phyloP scores from a whole-genome alignment of 2,113 vertebrate species.

The Seriola aureovittata region DNA sequence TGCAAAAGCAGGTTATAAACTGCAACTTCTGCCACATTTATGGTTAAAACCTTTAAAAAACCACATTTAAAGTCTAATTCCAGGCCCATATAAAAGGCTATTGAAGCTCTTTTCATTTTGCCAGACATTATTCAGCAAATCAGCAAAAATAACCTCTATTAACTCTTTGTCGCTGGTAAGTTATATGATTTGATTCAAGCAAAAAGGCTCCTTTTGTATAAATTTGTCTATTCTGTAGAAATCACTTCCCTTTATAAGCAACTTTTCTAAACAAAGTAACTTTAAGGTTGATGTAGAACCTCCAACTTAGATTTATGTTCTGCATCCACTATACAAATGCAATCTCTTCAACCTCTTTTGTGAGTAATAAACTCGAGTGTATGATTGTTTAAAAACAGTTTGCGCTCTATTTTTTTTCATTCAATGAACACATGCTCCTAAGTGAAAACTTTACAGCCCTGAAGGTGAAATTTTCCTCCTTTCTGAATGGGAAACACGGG shows the following conservation, averaged over 20 bases:
- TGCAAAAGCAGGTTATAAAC: background rate
- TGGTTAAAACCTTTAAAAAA: background rate
- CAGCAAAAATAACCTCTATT: constrained; percentile 17
- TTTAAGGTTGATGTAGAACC: background rate
- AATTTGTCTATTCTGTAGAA: background rate
- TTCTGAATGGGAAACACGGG: constrained; percentile 76
- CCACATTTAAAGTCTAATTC: background rate
- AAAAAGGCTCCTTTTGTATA: background rate
- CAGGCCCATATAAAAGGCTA: background rate
- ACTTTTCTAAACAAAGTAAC: background rate
- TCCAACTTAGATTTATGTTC: background rate
- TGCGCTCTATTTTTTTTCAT: background rate
- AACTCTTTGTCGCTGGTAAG: background rate
- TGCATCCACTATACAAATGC: background rate
- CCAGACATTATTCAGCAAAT: background rate
- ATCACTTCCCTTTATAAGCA: background rate
- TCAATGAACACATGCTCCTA: constrained; percentile 2
- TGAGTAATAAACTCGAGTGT: background rate
- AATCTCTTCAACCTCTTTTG: background rate
- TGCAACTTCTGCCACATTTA: background rate
- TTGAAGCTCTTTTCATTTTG: background rate
- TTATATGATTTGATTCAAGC: background rate
- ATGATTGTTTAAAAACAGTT: background rate
- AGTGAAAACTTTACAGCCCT: background rate
- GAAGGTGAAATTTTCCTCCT: constrained; percentile 28